These are phyloP conservation scores for Theodoxus fluviatilis DNA, from an alignment of 2,888 invertebrate genomes.

Conservation along the genomic window DNA sequence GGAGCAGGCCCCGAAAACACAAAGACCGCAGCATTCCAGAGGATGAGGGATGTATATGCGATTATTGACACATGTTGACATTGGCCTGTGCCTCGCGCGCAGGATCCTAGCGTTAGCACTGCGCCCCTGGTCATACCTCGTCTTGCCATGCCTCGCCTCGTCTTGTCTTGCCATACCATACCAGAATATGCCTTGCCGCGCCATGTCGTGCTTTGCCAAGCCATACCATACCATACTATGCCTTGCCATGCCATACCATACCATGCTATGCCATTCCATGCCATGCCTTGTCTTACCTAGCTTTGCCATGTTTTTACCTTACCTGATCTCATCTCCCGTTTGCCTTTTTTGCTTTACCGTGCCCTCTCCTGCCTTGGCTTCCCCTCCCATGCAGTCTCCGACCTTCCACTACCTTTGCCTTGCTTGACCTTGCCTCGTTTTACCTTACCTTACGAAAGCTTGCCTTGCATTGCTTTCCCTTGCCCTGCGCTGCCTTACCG, in stretches of 20 bases:
- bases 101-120: no score
- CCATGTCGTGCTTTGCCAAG: neutral
- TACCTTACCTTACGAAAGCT: neutral
- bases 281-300: conserved; percentile 7
- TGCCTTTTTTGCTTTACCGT: neutral
- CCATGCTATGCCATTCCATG: neutral
- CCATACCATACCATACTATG: neutral
- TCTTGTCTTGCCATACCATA: neutral
- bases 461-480: neutral
- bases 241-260: neutral
- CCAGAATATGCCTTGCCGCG: conserved; percentile 2
- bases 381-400: neutral
- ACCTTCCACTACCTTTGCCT: neutral
- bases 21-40: no score
- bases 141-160: no score
- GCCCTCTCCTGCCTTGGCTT: neutral
- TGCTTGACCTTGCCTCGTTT: neutral
- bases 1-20: no score
- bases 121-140: no score
- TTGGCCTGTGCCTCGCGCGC: no score
- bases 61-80: no score
- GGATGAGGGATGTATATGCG: no score
- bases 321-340: neutral
- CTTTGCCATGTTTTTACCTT: neutral
- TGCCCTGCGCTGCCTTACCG: neutral